Conservation (phyloP, 2,113 vertebrate species). For the Potamarius usumacintae region DNA sequence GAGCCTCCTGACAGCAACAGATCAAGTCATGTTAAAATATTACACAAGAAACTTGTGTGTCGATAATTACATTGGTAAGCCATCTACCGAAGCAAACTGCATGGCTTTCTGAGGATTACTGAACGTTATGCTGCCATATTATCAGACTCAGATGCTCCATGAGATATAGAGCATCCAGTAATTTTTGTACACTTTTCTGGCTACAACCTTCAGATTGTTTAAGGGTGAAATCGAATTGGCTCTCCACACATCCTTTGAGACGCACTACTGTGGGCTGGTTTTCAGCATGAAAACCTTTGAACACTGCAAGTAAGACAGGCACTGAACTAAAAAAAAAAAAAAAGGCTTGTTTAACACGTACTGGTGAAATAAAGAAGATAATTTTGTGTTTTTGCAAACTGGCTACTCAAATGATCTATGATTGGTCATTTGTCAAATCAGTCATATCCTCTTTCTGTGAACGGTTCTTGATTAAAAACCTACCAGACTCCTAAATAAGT, state of each 20-base stretch:
- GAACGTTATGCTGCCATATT: not conserved
- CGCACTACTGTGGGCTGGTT: not conserved
- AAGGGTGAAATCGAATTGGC: not conserved
- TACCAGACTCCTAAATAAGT: too few relatives aligned
- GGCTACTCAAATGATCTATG: too few relatives aligned
- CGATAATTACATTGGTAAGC: not conserved
- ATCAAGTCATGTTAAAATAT: not conserved
- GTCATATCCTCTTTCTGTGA: not conserved
- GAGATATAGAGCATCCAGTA: not conserved
- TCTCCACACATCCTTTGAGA: not conserved
- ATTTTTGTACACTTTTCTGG: not conserved
- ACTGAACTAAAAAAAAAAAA: not conserved
- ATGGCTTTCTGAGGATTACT: not conserved
- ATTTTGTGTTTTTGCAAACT: not conserved
- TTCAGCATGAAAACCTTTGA: not conserved
- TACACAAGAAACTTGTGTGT: not conserved
- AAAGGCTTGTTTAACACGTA: not conserved
- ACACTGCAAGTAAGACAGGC: not conserved
- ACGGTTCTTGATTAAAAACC: not conserved
- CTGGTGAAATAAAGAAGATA: not conserved
- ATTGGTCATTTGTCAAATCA: too few relatives aligned
- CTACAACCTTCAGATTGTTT: not conserved
- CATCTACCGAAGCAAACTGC: not conserved
- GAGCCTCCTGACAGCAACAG: not conserved
- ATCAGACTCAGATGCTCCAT: not conserved